These are phyloP conservation scores for Meliscaeva auricollis DNA, from an alignment of 2,888 invertebrate genomes.

Conservation along the genomic window DNA sequence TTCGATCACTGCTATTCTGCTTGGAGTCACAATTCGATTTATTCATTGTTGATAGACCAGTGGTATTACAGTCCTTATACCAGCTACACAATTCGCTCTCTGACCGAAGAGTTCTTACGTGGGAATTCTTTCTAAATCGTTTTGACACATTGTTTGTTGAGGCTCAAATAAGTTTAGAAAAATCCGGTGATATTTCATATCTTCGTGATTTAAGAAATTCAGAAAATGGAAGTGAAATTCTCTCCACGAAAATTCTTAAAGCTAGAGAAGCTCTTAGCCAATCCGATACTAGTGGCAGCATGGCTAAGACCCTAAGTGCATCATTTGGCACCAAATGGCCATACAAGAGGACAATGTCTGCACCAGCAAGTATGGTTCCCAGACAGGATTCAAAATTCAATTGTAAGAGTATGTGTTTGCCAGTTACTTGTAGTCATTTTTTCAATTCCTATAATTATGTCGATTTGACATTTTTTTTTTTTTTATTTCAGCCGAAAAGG, in stretches of 20 bases:
- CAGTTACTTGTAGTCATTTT: constrained; percentile 2
- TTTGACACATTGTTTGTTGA: constrained; percentile 98
- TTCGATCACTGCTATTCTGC: constrained; percentile 95
- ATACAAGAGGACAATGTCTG: constrained; percentile 97
- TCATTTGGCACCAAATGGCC: constrained; percentile 97
- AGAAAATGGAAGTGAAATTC: constrained; percentile 93
- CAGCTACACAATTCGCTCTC: constrained; percentile 97
- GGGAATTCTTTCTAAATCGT: constrained; percentile 98
- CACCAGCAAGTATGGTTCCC: constrained; percentile 93
- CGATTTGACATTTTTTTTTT: constrained; percentile 3
- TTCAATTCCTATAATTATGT: neutral
- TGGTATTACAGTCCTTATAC: constrained; percentile 97
- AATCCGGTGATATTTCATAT: constrained; percentile 92
- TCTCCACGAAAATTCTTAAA: constrained; percentile 93
- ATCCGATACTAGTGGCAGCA: constrained; percentile 87
- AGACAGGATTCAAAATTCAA: constrained; percentile 89
- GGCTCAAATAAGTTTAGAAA: constrained; percentile 96
- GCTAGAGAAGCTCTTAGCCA: constrained; percentile 94
- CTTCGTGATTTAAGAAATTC: constrained; percentile 94
- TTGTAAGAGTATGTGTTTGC: constrained; percentile 71
- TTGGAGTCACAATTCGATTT: constrained; percentile 99
- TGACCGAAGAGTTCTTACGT: constrained; percentile 94
- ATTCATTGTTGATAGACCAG: constrained; percentile 97
- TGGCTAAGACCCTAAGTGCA: constrained; percentile 91
- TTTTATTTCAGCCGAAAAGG: constrained; percentile 87